phyloP scores from a whole-genome alignment of 1,140 invertebrate genomes.

The Pogonus chalceus region DNA sequence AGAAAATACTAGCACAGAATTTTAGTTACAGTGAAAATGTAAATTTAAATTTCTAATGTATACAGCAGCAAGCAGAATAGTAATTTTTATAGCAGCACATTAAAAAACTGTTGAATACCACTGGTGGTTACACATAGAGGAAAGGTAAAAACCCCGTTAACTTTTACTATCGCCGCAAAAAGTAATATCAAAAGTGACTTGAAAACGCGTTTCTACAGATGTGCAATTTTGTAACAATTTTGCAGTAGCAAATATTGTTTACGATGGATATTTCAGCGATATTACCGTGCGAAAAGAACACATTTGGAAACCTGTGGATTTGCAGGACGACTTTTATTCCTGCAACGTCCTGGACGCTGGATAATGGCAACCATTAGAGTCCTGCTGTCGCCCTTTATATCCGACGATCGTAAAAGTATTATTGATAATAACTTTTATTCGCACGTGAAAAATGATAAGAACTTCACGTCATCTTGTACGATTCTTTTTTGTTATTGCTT shows the following conservation, averaged over 20 bases:
- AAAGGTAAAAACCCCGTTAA: background rate
- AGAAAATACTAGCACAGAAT: too few relatives aligned
- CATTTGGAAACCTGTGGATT: constrained; percentile 1
- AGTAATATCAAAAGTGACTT: background rate
- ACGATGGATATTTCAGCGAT: background rate
- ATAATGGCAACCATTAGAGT: constrained; percentile 1
- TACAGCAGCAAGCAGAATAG: too few relatives aligned
- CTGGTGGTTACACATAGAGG: too few relatives aligned
- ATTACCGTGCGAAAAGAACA: background rate
- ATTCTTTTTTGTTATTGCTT: background rate
- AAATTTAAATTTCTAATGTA: too few relatives aligned
- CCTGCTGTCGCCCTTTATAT: background rate
- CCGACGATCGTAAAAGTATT: constrained; percentile 1
- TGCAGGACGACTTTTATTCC: background rate
- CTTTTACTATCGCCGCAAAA: background rate
- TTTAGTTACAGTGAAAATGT: too few relatives aligned
- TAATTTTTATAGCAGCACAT: too few relatives aligned
- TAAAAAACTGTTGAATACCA: too few relatives aligned
- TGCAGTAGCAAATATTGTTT: constrained; percentile 2
- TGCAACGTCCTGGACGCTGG: background rate
- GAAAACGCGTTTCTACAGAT: background rate
- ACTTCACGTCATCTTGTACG: background rate
- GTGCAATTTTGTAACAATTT: constrained; percentile 6
- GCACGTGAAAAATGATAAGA: background rate
- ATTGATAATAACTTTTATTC: constrained; percentile 5